Base-by-base conservation (phyloP, 2,888 invertebrate genomes). In the Odontomyia ornata region DNA sequence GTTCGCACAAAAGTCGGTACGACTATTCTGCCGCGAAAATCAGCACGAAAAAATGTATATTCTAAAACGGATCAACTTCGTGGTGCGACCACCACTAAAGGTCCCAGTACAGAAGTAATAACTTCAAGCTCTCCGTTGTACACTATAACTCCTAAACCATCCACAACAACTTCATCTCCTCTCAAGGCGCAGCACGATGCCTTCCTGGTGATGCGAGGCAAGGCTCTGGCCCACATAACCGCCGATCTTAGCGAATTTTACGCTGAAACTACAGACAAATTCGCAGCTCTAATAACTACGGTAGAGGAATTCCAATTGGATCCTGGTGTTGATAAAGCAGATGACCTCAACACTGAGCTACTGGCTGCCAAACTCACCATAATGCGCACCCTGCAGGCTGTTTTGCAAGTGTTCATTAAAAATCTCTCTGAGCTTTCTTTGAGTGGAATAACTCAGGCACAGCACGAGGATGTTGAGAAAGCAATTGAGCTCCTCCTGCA, bases 381-480 rank as follows among this genome's bases (percentile, higher is more conserved):
- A 0, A 28, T 75, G 46, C 46, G 36, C 13, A 75, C 75, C 21
- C n/a, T 64, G 13, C 21, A 46, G 4, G 11, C 18, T 36, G 28
- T 30, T 11, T 27, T 75, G 46, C 64, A 60, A 3, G 23, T 25
- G 27, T 64, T 75, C 15, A 46, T 75, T n/a, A 64, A 46, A 18
- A 62, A 75, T n/a, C 18, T 75, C 18, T 75, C 75, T 7, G 64
- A 64, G 27, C 21, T 75, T 15, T 64, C 75, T 15, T 25, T 64
- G 25, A n/a, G 2, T 1, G 57, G 60, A 4, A 9, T 75, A 18
- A 64, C 46, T 4, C 43, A 75, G 9, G 36, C 13, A 0, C 27
- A 46, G 4, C 46, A 62, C 47, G 47, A 64, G 13, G 62, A 75
- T n/a, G 21, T 75, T 1, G 64, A 64, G 5, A 21, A 46, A 1